Evolutionary conservation across 1,140 invertebrate genomes (phyloP), one percentile per base, ranked within the genome.

Genomic region (Adoxophyes honmai): DNA sequence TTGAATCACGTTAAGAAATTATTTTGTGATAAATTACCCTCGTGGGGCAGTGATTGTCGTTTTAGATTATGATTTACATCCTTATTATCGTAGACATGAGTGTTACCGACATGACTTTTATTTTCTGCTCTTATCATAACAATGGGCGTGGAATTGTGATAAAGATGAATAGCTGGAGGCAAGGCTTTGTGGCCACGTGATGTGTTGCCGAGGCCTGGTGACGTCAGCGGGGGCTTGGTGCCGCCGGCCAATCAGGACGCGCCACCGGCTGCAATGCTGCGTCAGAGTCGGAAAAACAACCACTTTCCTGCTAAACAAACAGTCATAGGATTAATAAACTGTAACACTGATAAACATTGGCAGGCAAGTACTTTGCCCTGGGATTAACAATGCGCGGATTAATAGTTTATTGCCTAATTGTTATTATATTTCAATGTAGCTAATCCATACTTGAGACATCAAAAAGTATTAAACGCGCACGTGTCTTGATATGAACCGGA

Each of bases 171-270:
- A 28, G 9, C 39, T 15, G 4, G n/a, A 28, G 10, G 6, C 18
- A 48, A 73, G 66, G 62, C 18, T 62, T 61, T 68, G 58, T 62
- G 59, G 60, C 53, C 57, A 59, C 59, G 57, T 62, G 59, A 56
- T 34, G 28, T 44, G 28, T 44, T 21, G 7, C 44, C 59, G 64
- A 56, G 60, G 72, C 60, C 54, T 66, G 13, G 57, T 81, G 79
- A 82, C 78, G 78, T 52, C 51, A 71, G 34, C 16, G 75, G 77
- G 72, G 82, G 82, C 80, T 81, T 78, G 78, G 73, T 81, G 53
- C 44, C 11, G 54, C 44, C 62, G 34, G 55, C 82, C 82, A 83
- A 86, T 86, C 74, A 72, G 60, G 55, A 57, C 8, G 38, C 63
- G 78, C 71, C 78, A 75, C 18, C 65, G 55, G 44, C 39, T 18